Conservation (phyloP, 1,140 invertebrate genomes). For the Mamestra configurata region DNA sequence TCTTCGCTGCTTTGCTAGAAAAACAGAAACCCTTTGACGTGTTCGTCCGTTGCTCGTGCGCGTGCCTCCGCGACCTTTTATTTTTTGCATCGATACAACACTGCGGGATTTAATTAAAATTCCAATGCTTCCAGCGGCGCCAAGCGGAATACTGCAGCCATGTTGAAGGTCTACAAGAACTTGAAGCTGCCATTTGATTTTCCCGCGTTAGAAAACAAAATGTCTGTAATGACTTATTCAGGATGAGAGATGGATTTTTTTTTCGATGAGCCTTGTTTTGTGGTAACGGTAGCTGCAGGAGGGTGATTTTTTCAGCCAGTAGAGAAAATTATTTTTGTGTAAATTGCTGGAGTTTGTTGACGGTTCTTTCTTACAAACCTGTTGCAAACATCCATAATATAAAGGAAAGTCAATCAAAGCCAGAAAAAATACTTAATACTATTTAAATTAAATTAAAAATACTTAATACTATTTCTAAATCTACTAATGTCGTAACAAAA, state of each 20-base stretch:
- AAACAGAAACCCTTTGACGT: slow-evolving; percentile 34
- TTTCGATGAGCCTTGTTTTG: not conserved
- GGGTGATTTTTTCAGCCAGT: not conserved
- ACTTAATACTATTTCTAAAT: too few species aligned
- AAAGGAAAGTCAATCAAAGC: too few species aligned
- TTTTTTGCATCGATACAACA: slow-evolving; percentile 33
- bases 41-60: slow-evolving; percentile 35
- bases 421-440: too few species aligned
- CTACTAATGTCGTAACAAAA: too few species aligned
- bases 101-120: slow-evolving; percentile 66
- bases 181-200: not conserved
- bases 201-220: slow-evolving; percentile 14
- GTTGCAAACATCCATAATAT: too few species aligned
- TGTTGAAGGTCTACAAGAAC: slow-evolving; percentile 19
- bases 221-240: not conserved
- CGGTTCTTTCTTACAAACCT: too few species aligned
- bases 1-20: not conserved
- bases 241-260: not conserved
- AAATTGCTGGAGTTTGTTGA: too few species aligned
- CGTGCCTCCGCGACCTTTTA: slow-evolving; percentile 25
- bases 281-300: too few species aligned
- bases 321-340: too few species aligned
- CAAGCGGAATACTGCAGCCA: slow-evolving; percentile 16
- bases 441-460: too few species aligned
- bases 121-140: slow-evolving; percentile 51